A percentile compares a stretch with the other conserved stretches of the same genome.
Evolutionary conservation across 2,113 vertebrate genomes (phyloP).

Genomic region (Hemibagrus wyckioides): DNA sequence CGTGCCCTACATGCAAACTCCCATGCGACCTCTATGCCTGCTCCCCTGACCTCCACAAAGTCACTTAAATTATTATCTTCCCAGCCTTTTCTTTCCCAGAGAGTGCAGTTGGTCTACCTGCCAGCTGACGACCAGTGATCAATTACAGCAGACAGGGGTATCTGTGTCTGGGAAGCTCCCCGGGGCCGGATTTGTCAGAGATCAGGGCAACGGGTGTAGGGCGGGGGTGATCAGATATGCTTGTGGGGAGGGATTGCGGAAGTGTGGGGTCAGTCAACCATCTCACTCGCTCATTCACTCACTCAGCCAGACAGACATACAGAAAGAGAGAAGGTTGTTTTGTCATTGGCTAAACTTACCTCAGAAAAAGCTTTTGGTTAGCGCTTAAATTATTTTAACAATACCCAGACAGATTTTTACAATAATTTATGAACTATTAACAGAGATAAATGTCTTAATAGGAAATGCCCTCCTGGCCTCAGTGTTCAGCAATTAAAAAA

Average conservation of each 20-base stretch:
- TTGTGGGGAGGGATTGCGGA: conserved; percentile 36
- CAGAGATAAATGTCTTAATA: no score
- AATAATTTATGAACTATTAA: not conserved
- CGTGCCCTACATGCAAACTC: conserved; percentile 32
- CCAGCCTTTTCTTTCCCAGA: conserved; percentile 54
- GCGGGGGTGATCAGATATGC: conserved; percentile 69
- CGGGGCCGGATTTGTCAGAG: conserved; percentile 68
- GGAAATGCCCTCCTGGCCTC: not conserved
- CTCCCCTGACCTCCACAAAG: conserved; percentile 64
- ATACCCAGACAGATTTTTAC: not conserved
- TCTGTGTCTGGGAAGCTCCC: conserved; percentile 72
- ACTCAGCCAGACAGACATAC: conserved; percentile 66
- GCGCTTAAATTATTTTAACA: not conserved
- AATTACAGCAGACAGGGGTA: conserved; percentile 72
- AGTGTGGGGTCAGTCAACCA: conserved; percentile 42
- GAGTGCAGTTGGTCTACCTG: conserved; percentile 69
- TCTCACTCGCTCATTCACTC: not conserved
- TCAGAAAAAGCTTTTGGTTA: not conserved
- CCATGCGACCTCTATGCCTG: conserved; percentile 60
- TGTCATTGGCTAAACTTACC: conserved; percentile 62
- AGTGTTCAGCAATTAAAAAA: not conserved
- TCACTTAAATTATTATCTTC: conserved; percentile 79
- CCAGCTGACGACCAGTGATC: conserved; percentile 77
- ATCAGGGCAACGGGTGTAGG: conserved; percentile 15
- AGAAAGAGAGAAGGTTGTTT: conserved; percentile 74